Evolutionary conservation across 2,797 vertebrate species (phyloP).

Genomic region (Psittacula echo): DNA sequence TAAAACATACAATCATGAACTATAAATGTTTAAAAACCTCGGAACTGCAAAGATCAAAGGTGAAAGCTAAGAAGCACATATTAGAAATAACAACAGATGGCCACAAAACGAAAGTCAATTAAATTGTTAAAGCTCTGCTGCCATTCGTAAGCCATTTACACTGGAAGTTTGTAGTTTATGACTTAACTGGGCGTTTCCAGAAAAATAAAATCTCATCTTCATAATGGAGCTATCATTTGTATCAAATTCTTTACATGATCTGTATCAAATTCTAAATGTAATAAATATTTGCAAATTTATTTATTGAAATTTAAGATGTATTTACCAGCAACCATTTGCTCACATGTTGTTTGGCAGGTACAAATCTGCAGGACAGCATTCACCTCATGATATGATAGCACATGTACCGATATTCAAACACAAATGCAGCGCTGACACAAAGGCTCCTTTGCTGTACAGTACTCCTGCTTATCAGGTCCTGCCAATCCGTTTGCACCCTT

Average conservation of each 20-base stretch:
- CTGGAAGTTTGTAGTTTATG: slow-evolving; percentile 25
- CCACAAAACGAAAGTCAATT: slow-evolving; percentile 66
- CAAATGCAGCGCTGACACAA: slow-evolving; percentile 9
- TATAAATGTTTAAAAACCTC: slow-evolving; percentile 26
- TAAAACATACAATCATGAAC: slow-evolving; percentile 37
- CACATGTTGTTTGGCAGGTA: neutral
- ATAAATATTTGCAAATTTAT: slow-evolving; percentile 16
- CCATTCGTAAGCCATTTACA: slow-evolving; percentile 51
- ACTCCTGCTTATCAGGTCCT: slow-evolving; percentile 23
- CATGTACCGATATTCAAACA: neutral
- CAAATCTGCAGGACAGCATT: neutral
- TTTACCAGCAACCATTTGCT: neutral
- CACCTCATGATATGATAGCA: neutral
- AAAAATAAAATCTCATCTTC: slow-evolving; percentile 56
- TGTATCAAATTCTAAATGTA: slow-evolving; percentile 55
- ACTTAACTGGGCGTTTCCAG: slow-evolving; percentile 17
- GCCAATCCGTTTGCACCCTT: slow-evolving; percentile 5
- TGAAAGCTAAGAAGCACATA: slow-evolving; percentile 46
- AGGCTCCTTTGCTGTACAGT: neutral
- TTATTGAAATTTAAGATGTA: neutral
- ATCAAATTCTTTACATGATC: slow-evolving; percentile 27
- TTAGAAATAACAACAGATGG: slow-evolving; percentile 66
- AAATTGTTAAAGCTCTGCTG: slow-evolving; percentile 51
- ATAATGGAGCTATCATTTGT: slow-evolving; percentile 20
- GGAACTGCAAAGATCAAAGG: slow-evolving; percentile 65